Evolutionary conservation across 2,888 invertebrate species (phyloP).

Genomic region (Leucophenga montana): DNA sequence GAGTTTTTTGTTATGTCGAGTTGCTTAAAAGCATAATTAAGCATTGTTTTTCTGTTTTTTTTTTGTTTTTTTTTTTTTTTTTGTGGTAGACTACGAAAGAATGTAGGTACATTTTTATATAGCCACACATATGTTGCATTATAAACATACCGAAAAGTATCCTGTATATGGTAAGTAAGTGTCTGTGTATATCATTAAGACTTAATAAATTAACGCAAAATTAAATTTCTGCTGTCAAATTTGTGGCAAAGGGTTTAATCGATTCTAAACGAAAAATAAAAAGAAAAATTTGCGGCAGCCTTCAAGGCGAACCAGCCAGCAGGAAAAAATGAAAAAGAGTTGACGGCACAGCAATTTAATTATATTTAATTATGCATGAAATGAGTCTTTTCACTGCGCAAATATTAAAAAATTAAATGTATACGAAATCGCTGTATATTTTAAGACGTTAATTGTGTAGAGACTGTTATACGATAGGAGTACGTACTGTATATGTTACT

Average conservation of each 20-base stretch:
- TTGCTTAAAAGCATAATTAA: constrained; percentile 52
- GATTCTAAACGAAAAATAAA: constrained; percentile 42
- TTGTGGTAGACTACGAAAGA: too few relatives aligned
- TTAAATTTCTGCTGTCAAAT: constrained; percentile 21
- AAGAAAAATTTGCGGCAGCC: constrained; percentile 25
- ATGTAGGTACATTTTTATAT: not conserved
- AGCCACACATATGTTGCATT: constrained; percentile 19
- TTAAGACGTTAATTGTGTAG: not conserved
- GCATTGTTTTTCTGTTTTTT: constrained; percentile 22
- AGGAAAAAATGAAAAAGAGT: constrained; percentile 30
- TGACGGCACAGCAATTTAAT: constrained; percentile 56
- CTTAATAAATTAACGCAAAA: constrained; percentile 14
- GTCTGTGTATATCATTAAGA: not conserved
- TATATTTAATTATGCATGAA: constrained; percentile 59
- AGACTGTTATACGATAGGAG: not conserved
- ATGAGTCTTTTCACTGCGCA: constrained; percentile 38
- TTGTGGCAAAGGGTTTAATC: constrained; percentile 22
- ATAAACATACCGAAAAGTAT: constrained; percentile 30
- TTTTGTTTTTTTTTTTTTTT: not conserved
- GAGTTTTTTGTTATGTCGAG: constrained; percentile 32
- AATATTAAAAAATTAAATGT: constrained; percentile 27
- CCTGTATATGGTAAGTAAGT: not conserved
- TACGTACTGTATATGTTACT: not conserved
- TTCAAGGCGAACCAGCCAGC: not conserved
- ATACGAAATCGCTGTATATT: not conserved